phyloP scores from a whole-genome alignment of 2,113 vertebrate species.

The Xenotilapia flavipinnis region DNA sequence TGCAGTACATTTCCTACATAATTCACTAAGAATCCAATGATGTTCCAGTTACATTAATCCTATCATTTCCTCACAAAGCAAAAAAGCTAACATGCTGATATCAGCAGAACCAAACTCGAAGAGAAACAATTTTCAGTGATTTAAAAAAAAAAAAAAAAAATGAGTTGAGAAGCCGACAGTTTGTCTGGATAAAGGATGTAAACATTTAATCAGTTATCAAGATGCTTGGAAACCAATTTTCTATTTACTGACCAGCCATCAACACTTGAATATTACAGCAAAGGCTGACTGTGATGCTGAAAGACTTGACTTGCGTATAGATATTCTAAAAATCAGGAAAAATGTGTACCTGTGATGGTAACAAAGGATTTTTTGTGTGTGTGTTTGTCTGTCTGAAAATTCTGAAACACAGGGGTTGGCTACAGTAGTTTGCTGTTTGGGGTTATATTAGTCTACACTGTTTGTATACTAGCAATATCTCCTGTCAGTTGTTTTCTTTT shows the following conservation, averaged over 20 bases:
- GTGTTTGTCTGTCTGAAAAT: background rate
- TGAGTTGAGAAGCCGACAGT: background rate
- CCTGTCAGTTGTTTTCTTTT: background rate
- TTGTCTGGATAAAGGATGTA: background rate
- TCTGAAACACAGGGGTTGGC: background rate
- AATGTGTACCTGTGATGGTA: background rate
- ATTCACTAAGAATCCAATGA: background rate
- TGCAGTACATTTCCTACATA: background rate
- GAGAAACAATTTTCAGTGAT: background rate
- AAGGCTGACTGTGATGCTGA: background rate
- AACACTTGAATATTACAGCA: background rate
- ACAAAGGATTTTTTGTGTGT: background rate
- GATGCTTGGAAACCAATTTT: background rate
- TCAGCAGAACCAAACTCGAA: background rate
- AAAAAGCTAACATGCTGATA: background rate
- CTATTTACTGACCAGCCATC: background rate
- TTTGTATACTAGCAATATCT: background rate
- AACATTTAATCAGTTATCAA: background rate
- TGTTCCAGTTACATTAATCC: background rate
- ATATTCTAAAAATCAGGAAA: background rate
- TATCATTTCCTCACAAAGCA: background rate
- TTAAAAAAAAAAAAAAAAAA: background rate
- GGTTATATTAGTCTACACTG: background rate
- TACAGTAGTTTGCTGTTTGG: background rate
- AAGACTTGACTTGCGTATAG: background rate